Evolutionary conservation across 2,797 vertebrate species (phyloP).

Genomic region (Halcyon smyrnensis): DNA sequence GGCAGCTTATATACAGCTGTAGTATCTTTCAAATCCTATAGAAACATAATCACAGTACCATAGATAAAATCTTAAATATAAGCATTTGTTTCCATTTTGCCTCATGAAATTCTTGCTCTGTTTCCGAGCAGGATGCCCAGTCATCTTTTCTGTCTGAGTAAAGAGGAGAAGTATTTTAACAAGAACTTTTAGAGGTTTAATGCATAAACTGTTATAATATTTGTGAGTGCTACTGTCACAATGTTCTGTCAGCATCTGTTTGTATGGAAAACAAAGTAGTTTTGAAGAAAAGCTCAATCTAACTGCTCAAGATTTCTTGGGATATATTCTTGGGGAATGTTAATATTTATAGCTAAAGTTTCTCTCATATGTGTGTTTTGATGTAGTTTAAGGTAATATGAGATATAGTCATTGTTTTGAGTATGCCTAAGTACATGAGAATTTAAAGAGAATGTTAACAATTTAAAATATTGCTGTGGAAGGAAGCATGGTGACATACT

Average conservation of each 20-base stretch:
- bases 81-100: neutral
- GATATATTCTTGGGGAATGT: neutral
- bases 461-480: neutral
- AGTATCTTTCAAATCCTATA: slow-evolving; percentile 30
- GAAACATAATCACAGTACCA: slow-evolving; percentile 11
- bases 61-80: slow-evolving; percentile 42
- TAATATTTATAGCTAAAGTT: neutral
- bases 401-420: neutral
- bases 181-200: neutral
- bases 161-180: neutral
- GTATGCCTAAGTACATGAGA: neutral
- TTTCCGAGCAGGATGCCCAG: neutral
- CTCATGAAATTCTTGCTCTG: neutral
- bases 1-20: slow-evolving; percentile 2
- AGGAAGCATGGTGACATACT: neutral
- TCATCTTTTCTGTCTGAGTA: neutral
- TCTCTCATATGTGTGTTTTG: neutral
- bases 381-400: neutral
- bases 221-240: neutral
- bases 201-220: neutral
- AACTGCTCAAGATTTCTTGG: neutral
- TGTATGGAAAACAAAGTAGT: neutral
- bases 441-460: neutral
- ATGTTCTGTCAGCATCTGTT: neutral
- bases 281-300: neutral